A percentile compares a stretch with the other conserved stretches of the same genome.
phyloP scores from a whole-genome alignment of 2,797 vertebrate species.

The Sarcophilus harrisii region DNA sequence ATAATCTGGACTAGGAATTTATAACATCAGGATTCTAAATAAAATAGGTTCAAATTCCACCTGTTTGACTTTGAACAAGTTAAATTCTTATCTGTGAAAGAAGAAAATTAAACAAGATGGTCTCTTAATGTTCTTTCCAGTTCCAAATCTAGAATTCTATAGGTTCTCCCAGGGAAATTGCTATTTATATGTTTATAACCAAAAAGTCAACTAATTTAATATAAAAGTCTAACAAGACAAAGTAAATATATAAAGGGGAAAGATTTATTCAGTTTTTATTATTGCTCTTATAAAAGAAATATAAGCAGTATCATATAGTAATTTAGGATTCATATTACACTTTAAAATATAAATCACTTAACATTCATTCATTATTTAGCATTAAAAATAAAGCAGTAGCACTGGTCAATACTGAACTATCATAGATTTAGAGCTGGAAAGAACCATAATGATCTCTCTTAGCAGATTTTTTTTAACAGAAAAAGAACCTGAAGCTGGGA shows the following conservation, averaged over 20 bases:
- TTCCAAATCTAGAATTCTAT: background rate
- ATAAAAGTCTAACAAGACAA: background rate
- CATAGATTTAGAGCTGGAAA: background rate
- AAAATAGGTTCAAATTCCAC: background rate
- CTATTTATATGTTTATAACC: background rate
- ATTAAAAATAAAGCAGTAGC: conserved; percentile 5
- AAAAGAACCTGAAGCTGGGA: background rate
- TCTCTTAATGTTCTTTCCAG: background rate
- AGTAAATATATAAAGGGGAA: background rate
- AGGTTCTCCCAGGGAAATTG: background rate
- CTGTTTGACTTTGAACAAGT: background rate
- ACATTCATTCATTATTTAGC: conserved; percentile 34
- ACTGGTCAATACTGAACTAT: background rate
- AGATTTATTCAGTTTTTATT: background rate
- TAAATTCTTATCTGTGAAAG: background rate
- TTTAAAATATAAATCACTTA: conserved; percentile 53
- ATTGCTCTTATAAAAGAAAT: conserved; percentile 19
- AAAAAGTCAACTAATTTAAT: background rate
- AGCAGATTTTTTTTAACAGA: background rate
- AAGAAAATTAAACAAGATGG: background rate
- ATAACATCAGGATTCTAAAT: background rate
- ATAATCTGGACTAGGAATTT: background rate
- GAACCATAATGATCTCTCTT: background rate
- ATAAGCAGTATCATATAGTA: background rate
- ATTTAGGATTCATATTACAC: conserved; percentile 32